These are phyloP conservation scores for Chrysolina americana DNA, from an alignment of 2,888 invertebrate species.

Conservation along the genomic window DNA sequence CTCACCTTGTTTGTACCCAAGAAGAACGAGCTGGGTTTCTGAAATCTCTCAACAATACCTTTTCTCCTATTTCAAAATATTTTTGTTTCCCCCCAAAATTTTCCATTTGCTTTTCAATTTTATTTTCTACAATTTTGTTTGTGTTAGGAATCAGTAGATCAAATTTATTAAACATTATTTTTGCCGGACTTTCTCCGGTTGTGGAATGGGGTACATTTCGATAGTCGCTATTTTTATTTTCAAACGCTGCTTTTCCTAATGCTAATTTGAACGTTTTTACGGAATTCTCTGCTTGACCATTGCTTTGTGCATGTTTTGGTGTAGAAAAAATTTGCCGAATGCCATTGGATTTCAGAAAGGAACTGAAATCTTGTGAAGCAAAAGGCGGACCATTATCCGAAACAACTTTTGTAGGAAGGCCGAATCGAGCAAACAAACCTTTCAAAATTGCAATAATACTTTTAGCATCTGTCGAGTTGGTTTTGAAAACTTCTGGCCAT, in stretches of 20 bases:
- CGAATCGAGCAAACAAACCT: slow-evolving; percentile 53
- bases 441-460: slow-evolving; percentile 26
- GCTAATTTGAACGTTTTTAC: slow-evolving; percentile 40
- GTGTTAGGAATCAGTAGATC: slow-evolving; percentile 25
- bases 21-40: background rate
- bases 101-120: slow-evolving; percentile 7
- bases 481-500: slow-evolving; percentile 52
- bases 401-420: slow-evolving; percentile 55
- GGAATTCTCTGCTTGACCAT: slow-evolving; percentile 47
- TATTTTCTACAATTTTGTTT: background rate
- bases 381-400: slow-evolving; percentile 57
- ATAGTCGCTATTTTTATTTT: slow-evolving; percentile 36
- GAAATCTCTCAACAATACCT: background rate
- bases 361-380: slow-evolving; percentile 51
- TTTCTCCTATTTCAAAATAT: background rate
- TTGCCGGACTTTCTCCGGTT: slow-evolving; percentile 32
- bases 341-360: slow-evolving; percentile 35
- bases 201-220: slow-evolving; percentile 36
- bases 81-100: background rate
- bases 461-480: slow-evolving; percentile 22
- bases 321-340: slow-evolving; percentile 34
- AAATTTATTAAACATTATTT: slow-evolving; percentile 37
- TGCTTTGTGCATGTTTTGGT: slow-evolving; percentile 42
- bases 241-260: slow-evolving; percentile 30
- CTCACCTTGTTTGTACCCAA: background rate